Conservation (phyloP, 2,113 vertebrate species). For the Falco punctatus region DNA sequence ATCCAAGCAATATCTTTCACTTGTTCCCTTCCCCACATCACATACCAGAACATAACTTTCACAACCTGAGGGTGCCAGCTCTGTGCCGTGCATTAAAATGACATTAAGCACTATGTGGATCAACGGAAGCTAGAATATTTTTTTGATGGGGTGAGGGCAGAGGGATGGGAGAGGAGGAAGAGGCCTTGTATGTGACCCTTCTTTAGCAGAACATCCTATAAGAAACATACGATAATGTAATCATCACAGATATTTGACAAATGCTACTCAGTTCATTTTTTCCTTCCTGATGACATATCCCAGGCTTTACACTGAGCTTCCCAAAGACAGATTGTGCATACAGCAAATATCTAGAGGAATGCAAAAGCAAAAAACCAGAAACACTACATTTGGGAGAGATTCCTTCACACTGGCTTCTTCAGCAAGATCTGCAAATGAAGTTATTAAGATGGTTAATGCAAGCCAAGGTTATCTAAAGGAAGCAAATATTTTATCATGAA, state of each 20-base stretch:
- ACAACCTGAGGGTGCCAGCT: constrained; percentile 49
- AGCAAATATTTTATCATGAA: not conserved
- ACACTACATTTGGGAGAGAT: not conserved
- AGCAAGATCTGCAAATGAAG: constrained; percentile 28
- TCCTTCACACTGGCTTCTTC: not conserved
- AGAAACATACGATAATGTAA: constrained; percentile 67
- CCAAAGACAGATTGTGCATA: constrained; percentile 33
- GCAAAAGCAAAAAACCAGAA: constrained; percentile 43
- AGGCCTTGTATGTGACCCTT: not conserved
- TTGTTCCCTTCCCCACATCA: constrained; percentile 55
- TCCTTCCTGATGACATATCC: constrained; percentile 57
- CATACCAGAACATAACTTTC: constrained; percentile 60
- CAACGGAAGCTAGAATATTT: constrained; percentile 54
- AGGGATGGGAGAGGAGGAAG: constrained; percentile 19
- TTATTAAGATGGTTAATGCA: not conserved
- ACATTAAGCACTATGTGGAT: constrained; percentile 34
- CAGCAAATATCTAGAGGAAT: constrained; percentile 36
- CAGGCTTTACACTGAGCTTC: constrained; percentile 49
- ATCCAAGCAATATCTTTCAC: constrained; percentile 50
- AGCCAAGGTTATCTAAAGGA: constrained; percentile 13
- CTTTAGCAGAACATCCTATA: constrained; percentile 28
- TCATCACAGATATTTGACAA: constrained; percentile 63
- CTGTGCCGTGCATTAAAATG: constrained; percentile 54
- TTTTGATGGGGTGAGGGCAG: constrained; percentile 47
- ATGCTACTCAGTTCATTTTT: constrained; percentile 61